Conservation (phyloP, 2,888 invertebrate genomes). For the Platypus cylindrus region DNA sequence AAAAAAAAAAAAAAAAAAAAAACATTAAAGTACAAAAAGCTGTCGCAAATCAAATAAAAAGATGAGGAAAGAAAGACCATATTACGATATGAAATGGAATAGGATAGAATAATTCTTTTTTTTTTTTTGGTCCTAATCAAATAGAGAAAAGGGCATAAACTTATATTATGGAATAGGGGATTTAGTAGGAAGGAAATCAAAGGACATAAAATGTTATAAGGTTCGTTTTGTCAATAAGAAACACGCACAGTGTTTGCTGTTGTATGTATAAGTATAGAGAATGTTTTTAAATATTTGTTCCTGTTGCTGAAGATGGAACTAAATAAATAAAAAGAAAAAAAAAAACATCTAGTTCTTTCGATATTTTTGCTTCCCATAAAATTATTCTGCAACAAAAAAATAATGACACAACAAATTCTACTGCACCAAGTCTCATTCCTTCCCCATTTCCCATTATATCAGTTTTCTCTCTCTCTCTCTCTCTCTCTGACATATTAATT, state of each 20-base stretch:
- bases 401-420: constrained; percentile 4
- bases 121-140: constrained; percentile 16
- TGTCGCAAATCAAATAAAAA: constrained; percentile 10
- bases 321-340: constrained; percentile 14
- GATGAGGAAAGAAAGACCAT: constrained; percentile 4
- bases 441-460: too few species aligned
- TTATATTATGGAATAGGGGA: too few species aligned
- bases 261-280: too few species aligned
- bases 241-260: too few species aligned
- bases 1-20: too few species aligned
- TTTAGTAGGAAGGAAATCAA: too few species aligned
- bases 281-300: constrained; percentile 15
- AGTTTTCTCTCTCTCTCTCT: too few species aligned
- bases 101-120: too few species aligned
- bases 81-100: neutral
- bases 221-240: constrained; percentile 9
- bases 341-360: constrained; percentile 13
- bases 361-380: constrained; percentile 6
- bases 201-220: too few species aligned
- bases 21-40: constrained; percentile 4
- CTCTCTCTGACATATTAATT: too few species aligned
- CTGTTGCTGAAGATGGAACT: constrained; percentile 6
- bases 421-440: too few species aligned
- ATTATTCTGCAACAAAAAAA: neutral
- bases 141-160: constrained; percentile 13